Conservation (phyloP, 2,888 invertebrate species). For the Crocallis elinguaria region DNA sequence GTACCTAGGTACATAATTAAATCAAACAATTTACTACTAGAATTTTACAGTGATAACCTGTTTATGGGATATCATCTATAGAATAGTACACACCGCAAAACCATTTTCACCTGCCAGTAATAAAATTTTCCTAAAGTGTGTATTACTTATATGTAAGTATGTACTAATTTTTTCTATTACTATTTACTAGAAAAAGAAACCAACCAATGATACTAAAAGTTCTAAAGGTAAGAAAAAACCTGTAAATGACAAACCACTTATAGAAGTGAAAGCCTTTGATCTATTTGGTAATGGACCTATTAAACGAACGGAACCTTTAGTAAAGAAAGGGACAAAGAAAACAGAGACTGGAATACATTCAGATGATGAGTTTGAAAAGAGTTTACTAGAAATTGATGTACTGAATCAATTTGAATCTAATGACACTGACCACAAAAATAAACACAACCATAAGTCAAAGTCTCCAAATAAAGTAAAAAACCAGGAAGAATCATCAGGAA, state of each 20-base stretch:
- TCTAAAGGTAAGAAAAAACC: slow-evolving; percentile 50
- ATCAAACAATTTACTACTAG: too few species aligned
- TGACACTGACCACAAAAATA: slow-evolving; percentile 3
- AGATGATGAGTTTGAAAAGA: slow-evolving; percentile 89
- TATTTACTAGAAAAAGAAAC: slow-evolving; percentile 59
- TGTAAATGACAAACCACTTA: slow-evolving; percentile 47
- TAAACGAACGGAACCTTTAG: slow-evolving; percentile 81
- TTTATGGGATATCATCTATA: too few species aligned
- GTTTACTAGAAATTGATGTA: slow-evolving; percentile 87
- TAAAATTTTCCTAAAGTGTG: background rate
- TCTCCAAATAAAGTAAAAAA: background rate
- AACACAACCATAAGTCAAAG: slow-evolving; percentile 1
- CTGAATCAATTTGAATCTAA: slow-evolving; percentile 51
- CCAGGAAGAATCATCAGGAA: background rate
- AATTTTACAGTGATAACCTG: too few species aligned
- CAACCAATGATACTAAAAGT: slow-evolving; percentile 53
- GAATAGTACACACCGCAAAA: too few species aligned
- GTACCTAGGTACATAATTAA: too few species aligned
- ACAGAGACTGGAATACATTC: slow-evolving; percentile 85
- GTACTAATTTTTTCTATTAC: background rate
- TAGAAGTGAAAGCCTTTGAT: slow-evolving; percentile 78
- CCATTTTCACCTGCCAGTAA: too few species aligned
- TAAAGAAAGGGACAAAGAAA: slow-evolving; percentile 71
- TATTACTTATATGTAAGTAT: background rate
- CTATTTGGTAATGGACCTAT: slow-evolving; percentile 87